These are phyloP conservation scores for Argya squamiceps DNA, from an alignment of 2,797 vertebrate genomes.

Conservation along the genomic window DNA sequence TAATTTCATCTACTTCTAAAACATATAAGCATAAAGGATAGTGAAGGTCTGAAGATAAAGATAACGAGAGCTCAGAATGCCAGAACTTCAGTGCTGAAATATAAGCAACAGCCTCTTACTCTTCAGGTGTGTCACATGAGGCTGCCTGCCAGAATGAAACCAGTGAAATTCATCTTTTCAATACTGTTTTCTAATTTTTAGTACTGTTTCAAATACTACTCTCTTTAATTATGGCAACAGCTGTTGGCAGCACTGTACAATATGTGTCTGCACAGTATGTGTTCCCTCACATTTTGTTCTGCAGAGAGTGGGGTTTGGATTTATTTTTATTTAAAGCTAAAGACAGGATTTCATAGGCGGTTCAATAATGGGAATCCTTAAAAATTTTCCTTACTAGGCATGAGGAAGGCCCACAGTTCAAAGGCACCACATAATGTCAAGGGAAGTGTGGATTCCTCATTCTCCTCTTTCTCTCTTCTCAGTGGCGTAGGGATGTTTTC, in stretches of 20 bases:
- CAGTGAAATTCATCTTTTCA: not conserved
- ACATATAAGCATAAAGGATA: not conserved
- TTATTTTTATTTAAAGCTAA: slow-evolving; percentile 17
- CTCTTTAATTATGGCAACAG: slow-evolving; percentile 36
- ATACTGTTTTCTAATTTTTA: not conserved
- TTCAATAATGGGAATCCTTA: not conserved
- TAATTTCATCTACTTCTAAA: not conserved
- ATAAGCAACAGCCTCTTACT: not conserved
- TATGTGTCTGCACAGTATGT: slow-evolving; percentile 25
- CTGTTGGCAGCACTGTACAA: slow-evolving; percentile 13
- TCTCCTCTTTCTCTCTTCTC: not conserved
- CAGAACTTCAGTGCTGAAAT: not conserved
- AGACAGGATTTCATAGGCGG: not conserved
- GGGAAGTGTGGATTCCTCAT: not conserved
- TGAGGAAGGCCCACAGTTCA: not conserved
- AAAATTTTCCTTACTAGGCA: not conserved
- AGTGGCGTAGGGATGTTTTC: not conserved
- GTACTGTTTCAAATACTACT: not conserved
- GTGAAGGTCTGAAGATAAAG: not conserved
- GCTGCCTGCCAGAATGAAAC: not conserved
- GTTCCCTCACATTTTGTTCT: slow-evolving; percentile 47
- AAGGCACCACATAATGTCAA: not conserved
- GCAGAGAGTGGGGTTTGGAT: not conserved
- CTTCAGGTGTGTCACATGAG: not conserved
- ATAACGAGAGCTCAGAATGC: not conserved